Evolutionary conservation across 2,113 vertebrate genomes (phyloP).

Genomic region (Bambusicola thoracicus): DNA sequence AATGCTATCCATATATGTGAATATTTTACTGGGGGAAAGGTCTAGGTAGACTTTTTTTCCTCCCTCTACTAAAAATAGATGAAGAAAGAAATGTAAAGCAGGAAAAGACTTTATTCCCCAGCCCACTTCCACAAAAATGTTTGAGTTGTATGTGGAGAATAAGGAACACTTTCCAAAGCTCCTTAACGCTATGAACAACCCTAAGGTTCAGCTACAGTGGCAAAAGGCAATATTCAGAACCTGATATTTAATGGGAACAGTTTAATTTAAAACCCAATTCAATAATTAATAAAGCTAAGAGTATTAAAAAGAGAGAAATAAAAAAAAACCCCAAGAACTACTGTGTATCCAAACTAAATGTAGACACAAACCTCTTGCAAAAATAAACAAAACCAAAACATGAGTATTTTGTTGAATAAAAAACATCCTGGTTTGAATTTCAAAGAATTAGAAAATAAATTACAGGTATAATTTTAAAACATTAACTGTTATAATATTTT

Average conservation of each 20-base stretch:
- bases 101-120: not conserved
- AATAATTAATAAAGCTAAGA: not conserved
- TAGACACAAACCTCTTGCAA: not conserved
- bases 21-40: conserved; percentile 22
- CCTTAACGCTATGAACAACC: not conserved
- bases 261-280: not conserved
- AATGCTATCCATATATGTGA: conserved; percentile 47
- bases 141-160: not conserved
- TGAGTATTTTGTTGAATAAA: not conserved
- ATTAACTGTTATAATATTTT: not conserved
- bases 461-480: not conserved
- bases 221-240: not conserved
- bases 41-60: not conserved
- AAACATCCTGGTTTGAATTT: not conserved
- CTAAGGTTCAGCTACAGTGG: not conserved
- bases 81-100: not conserved
- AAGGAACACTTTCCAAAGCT: not conserved
- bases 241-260: not conserved
- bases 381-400: not conserved
- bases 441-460: not conserved
- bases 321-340: not conserved
- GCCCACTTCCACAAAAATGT: not conserved
- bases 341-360: not conserved
- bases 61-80: conserved; percentile 3
- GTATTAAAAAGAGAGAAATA: not conserved